Conservation (phyloP, 2,888 invertebrate genomes). For the Hypselothyrea guttata region DNA sequence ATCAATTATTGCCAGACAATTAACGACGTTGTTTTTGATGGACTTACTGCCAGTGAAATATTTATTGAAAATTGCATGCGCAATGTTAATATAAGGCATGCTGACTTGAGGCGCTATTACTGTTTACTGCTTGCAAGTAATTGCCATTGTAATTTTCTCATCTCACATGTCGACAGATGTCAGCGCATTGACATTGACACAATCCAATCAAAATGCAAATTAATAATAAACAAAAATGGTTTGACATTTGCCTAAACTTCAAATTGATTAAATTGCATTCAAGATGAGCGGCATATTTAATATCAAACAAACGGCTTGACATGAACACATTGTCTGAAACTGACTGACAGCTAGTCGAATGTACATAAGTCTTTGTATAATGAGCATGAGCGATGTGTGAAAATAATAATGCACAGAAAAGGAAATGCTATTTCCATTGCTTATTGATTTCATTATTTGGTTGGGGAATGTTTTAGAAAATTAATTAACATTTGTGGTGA, state of each 20-base stretch:
- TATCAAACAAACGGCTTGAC: slow-evolving; percentile 7
- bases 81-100: slow-evolving; percentile 31
- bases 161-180: slow-evolving; percentile 51
- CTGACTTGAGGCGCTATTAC: slow-evolving; percentile 33
- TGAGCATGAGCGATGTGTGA: not conserved
- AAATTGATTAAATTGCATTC: slow-evolving; percentile 62
- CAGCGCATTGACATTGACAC: slow-evolving; percentile 57
- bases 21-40: slow-evolving; percentile 43
- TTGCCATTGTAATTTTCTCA: slow-evolving; percentile 53
- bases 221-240: slow-evolving; percentile 74
- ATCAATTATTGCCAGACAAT: slow-evolving; percentile 76
- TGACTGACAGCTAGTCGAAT: not conserved
- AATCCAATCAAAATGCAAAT: slow-evolving; percentile 74
- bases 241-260: slow-evolving; percentile 47
- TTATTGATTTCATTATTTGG: no score
- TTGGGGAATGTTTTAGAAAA: no score
- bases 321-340: slow-evolving; percentile 15
- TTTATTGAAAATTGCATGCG: slow-evolving; percentile 53
- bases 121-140: slow-evolving; percentile 15
- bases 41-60: slow-evolving; percentile 33
- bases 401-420: not conserved
- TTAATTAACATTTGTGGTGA: no score
- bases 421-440: no score
- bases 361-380: not conserved
- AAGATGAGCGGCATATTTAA: slow-evolving; percentile 21